Conservation (phyloP, 2,888 invertebrate genomes). For the Macrophya annulata region DNA sequence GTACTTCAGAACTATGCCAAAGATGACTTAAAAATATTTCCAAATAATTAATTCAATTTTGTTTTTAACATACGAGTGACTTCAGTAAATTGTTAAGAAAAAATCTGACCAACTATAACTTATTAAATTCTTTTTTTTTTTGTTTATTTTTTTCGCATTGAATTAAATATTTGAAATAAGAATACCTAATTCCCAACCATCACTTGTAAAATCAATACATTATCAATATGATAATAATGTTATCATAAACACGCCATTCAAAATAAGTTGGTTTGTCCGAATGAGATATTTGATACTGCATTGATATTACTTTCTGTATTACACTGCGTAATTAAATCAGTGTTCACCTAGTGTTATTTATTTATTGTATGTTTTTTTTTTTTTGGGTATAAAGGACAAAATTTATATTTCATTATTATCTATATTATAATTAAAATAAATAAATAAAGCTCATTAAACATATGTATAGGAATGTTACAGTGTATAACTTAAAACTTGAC, state of each 20-base stretch:
- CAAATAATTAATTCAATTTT: slow-evolving; percentile 1
- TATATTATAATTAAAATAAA: slow-evolving; percentile 43
- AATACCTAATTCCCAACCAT: slow-evolving; percentile 27
- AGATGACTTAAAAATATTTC: neutral
- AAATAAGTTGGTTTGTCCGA: neutral
- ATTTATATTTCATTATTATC: slow-evolving; percentile 8
- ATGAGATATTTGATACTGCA: slow-evolving; percentile 9
- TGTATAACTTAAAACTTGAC: slow-evolving; percentile 41
- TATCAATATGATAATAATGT: slow-evolving; percentile 2
- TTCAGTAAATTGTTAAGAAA: neutral
- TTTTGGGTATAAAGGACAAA: slow-evolving; percentile 9
- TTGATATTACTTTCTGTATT: slow-evolving; percentile 39
- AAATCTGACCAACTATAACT: neutral
- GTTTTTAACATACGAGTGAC: neutral
- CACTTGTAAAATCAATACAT: slow-evolving; percentile 25
- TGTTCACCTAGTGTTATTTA: neutral
- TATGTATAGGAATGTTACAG: slow-evolving; percentile 43
- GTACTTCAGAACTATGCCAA: neutral
- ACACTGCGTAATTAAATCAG: slow-evolving; percentile 1
- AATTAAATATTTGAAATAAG: slow-evolving; percentile 26
- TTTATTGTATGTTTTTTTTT: too few species aligned
- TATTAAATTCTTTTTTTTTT: too few species aligned
- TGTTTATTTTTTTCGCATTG: neutral
- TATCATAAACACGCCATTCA: neutral
- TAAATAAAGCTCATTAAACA: slow-evolving; percentile 36